Conservation (phyloP, 2,888 invertebrate genomes). For the Bimastos eiseni region DNA sequence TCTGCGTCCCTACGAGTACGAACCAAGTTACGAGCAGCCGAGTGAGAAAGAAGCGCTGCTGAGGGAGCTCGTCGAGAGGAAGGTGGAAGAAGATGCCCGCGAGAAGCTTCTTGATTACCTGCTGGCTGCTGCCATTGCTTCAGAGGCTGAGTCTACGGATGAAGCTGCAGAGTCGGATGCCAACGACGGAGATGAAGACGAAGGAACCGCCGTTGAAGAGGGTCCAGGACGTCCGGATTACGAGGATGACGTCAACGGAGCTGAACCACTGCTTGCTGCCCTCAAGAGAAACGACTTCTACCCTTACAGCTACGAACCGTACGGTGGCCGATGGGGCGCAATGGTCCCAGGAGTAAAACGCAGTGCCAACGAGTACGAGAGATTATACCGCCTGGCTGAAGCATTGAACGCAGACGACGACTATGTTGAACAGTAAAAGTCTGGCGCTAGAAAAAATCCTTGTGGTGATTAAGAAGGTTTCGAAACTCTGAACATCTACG, state of each 20-base stretch:
- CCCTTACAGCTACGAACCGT: slow-evolving; percentile 26
- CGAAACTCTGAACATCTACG: neutral
- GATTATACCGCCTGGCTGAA: slow-evolving; percentile 20
- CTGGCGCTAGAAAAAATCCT: neutral
- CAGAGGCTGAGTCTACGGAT: slow-evolving; percentile 21
- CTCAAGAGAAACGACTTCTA: slow-evolving; percentile 9
- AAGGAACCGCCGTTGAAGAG: neutral
- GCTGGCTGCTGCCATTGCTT: slow-evolving; percentile 13
- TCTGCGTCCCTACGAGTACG: neutral
- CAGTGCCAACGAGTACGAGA: slow-evolving; percentile 13
- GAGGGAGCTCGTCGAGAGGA: neutral
- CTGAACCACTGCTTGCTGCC: neutral
- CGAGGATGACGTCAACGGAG: no score
- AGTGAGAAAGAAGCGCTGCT: slow-evolving; percentile 15
- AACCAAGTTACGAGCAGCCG: neutral
- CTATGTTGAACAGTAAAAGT: neutral
- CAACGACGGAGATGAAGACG: slow-evolving; percentile 20
- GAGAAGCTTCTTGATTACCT: slow-evolving; percentile 20
- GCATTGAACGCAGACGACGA: slow-evolving; percentile 25
- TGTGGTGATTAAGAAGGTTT: neutral
- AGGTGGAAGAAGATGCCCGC: slow-evolving; percentile 19
- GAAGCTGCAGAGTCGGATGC: slow-evolving; percentile 17
- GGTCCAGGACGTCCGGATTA: neutral
- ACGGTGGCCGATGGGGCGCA: slow-evolving; percentile 22
- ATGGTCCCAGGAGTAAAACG: slow-evolving; percentile 16